Evolutionary conservation across 2,113 vertebrate species (phyloP).

Genomic region (Puntigrus tetrazona): DNA sequence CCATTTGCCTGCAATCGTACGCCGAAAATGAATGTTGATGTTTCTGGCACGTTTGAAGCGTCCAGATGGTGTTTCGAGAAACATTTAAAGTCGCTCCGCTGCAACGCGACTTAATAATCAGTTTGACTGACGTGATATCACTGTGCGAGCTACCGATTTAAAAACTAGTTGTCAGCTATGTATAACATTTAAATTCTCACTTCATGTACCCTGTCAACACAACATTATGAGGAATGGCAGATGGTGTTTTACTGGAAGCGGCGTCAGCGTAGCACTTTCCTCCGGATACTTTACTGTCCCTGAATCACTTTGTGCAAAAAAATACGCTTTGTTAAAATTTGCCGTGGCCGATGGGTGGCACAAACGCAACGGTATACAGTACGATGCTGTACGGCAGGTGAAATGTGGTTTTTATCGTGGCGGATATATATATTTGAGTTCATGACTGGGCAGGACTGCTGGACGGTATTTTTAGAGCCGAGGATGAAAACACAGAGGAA

Average conservation of each 20-base stretch:
- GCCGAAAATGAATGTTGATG: conserved; percentile 20
- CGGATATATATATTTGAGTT: neutral
- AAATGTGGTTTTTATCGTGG: neutral
- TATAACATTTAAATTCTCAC: conserved; percentile 18
- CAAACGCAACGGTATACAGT: neutral
- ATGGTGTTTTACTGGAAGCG: conserved; percentile 18
- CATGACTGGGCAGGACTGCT: neutral
- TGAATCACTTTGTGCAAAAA: conserved; percentile 14
- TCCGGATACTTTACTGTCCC: neutral
- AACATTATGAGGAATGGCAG: conserved; percentile 20
- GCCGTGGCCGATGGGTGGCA: neutral
- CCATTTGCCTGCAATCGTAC: conserved; percentile 25
- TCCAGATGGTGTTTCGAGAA: conserved; percentile 5
- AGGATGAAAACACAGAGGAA: neutral
- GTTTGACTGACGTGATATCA: conserved; percentile 18
- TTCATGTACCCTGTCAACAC: conserved; percentile 29
- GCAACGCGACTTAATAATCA: neutral
- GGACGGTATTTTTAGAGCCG: neutral
- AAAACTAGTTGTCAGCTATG: conserved; percentile 6
- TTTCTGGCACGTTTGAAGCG: conserved; percentile 7
- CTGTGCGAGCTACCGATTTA: neutral
- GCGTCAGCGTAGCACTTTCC: neutral
- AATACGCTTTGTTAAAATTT: neutral
- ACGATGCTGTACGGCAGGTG: neutral
- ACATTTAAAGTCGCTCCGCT: conserved; percentile 23